Conservation (phyloP, 2,888 invertebrate genomes). For the Bimastos eiseni region DNA sequence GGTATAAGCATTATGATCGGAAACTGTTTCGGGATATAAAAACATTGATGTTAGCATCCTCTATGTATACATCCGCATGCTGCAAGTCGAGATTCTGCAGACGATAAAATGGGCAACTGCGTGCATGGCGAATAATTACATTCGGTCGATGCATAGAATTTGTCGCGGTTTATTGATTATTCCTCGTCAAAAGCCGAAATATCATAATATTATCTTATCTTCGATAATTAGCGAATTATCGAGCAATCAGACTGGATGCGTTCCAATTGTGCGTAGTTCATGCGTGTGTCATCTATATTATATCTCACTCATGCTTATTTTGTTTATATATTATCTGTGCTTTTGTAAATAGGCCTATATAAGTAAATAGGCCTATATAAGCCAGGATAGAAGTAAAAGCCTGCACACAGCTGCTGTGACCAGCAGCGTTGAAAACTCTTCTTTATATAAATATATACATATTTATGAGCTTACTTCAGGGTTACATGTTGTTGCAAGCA, state of each 20-base stretch:
- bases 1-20: neutral
- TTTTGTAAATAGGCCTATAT: too few relatives aligned
- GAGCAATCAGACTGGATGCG: neutral
- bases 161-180: neutral
- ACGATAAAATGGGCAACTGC: neutral
- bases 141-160: neutral
- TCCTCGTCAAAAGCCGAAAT: neutral
- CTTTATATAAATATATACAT: too few relatives aligned
- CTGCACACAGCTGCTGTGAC: too few relatives aligned
- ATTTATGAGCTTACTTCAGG: too few relatives aligned
- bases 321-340: too few relatives aligned
- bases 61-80: neutral
- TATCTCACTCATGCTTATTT: neutral
- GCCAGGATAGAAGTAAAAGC: too few relatives aligned
- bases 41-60: neutral
- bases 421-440: neutral
- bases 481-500: too few relatives aligned
- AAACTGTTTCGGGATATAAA: neutral
- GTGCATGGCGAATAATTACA: neutral
- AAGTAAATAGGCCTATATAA: too few relatives aligned
- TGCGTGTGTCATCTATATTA: neutral
- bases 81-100: neutral
- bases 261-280: neutral
- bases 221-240: neutral
- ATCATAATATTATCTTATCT: neutral